These are phyloP conservation scores for Macroramphosus scolopax DNA, from an alignment of 2,797 vertebrate genomes.

Conservation along the genomic window DNA sequence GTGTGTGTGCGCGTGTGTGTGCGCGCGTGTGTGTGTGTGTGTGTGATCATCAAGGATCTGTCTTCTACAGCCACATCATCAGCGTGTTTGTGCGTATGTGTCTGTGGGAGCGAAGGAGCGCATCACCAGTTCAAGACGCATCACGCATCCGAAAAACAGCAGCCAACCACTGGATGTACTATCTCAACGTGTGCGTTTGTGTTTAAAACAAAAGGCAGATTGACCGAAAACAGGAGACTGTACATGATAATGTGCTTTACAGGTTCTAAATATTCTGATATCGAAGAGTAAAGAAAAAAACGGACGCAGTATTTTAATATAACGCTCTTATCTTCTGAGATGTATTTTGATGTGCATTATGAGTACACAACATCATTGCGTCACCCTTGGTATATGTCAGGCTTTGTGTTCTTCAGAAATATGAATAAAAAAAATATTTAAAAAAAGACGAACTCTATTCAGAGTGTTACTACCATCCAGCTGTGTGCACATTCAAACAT, in stretches of 20 bases:
- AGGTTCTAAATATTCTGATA: slow-evolving; percentile 76
- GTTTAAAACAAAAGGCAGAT: slow-evolving; percentile 60
- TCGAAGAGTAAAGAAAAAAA: slow-evolving; percentile 54
- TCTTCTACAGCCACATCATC: slow-evolving; percentile 54
- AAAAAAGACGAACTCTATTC: slow-evolving; percentile 43
- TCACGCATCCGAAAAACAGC: slow-evolving; percentile 42
- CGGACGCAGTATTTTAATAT: slow-evolving; percentile 80
- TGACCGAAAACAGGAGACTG: slow-evolving; percentile 57
- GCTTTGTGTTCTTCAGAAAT: slow-evolving; percentile 70
- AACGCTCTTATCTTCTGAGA: slow-evolving; percentile 76
- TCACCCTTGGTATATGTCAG: slow-evolving; percentile 69
- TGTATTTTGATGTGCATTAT: slow-evolving; percentile 82
- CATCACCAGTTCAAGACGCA: slow-evolving; percentile 46
- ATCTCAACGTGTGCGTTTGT: slow-evolving; percentile 73
- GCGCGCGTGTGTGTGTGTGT: slow-evolving; percentile 15
- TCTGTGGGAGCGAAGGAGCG: slow-evolving; percentile 44
- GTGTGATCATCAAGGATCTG: slow-evolving; percentile 39
- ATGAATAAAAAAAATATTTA: slow-evolving; percentile 12
- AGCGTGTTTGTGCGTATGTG: slow-evolving; percentile 49
- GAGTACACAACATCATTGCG: slow-evolving; percentile 68
- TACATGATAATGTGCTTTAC: slow-evolving; percentile 75
- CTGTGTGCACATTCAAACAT: slow-evolving; percentile 56
- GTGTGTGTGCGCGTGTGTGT: slow-evolving; percentile 11
- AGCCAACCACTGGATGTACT: slow-evolving; percentile 60
- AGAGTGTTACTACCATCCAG: slow-evolving; percentile 50